A percentile compares a stretch with the other conserved stretches of the same genome.
phyloP scores from a whole-genome alignment of 1,140 invertebrate species.

The Anoplolepis gracilipes region DNA sequence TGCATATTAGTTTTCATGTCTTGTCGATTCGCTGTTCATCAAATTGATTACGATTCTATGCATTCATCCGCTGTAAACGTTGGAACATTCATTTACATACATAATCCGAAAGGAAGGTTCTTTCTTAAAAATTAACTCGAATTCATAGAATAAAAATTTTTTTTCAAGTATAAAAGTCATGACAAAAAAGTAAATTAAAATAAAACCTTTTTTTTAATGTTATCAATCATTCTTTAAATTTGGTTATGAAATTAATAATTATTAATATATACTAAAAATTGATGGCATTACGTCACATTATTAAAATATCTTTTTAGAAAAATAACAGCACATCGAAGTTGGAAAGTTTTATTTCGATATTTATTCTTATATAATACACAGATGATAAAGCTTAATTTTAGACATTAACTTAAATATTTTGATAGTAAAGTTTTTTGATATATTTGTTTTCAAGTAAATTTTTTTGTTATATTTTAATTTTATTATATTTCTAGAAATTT shows the following conservation, averaged over 20 bases:
- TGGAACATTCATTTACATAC: not conserved
- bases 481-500: not conserved
- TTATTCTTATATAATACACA: no score
- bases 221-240: not conserved
- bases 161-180: not conserved
- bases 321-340: no score
- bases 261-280: not conserved
- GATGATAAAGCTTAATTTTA: no score
- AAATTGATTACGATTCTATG: constrained; percentile 31
- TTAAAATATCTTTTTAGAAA: no score
- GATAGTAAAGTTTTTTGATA: not conserved
- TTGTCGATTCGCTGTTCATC: constrained; percentile 39
- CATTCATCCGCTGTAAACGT: not conserved
- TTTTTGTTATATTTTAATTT: not conserved
- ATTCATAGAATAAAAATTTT: constrained; percentile 2
- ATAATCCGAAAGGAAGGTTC: not conserved
- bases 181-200: not conserved
- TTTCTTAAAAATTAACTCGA: constrained; percentile 4
- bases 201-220: not conserved
- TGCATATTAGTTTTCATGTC: constrained; percentile 43
- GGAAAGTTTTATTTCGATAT: no score
- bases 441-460: not conserved
- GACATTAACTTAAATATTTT: not conserved
- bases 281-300: no score
- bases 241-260: no score